phyloP scores from a whole-genome alignment of 2,797 vertebrate species.

The Melanitta fusca region DNA sequence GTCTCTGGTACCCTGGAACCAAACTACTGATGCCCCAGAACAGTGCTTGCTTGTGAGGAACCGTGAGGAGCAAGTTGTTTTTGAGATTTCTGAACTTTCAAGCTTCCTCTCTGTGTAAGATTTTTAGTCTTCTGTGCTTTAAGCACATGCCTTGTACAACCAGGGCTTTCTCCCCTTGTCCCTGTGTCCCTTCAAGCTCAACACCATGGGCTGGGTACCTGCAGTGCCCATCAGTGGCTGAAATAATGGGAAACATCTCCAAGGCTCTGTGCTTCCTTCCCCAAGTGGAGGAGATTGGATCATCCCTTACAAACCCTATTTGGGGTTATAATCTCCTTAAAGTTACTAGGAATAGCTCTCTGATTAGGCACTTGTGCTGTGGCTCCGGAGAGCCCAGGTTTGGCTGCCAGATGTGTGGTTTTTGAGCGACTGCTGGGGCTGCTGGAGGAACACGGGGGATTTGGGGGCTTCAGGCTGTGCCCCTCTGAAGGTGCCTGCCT shows the following conservation, averaged over 20 bases:
- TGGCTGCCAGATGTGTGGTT: not conserved
- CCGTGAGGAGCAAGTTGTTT: not conserved
- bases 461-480: not conserved
- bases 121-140: not conserved
- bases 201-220: not conserved
- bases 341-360: not conserved
- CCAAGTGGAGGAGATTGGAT: not conserved
- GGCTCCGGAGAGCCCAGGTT: not conserved
- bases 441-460: not conserved
- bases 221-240: not conserved
- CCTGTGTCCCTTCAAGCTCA: not conserved
- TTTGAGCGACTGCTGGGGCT: not conserved
- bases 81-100: not conserved
- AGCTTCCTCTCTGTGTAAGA: not conserved
- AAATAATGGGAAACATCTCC: not conserved
- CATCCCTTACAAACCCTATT: too few species aligned
- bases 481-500: not conserved
- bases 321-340: not conserved
- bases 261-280: not conserved
- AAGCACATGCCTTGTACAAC: not conserved
- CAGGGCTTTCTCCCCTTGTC: not conserved
- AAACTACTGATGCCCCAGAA: not conserved
- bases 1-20: not conserved
- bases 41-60: not conserved
- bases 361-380: not conserved